Base-by-base conservation (phyloP, 2,797 vertebrate species). In the Acanthopagrus latus region DNA sequence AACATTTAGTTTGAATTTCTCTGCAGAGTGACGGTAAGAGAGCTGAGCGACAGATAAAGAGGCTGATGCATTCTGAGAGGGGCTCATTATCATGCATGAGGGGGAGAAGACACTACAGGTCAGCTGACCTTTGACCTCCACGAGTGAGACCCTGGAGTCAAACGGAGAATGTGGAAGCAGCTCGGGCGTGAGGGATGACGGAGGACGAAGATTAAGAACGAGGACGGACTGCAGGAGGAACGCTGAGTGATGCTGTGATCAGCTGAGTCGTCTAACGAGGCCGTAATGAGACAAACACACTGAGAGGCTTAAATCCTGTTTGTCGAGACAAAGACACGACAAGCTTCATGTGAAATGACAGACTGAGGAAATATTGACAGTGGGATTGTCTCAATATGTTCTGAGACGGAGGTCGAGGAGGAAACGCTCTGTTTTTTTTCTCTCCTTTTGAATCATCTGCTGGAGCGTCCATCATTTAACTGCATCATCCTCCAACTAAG, bases 91-190 rank as follows among this genome's bases (percentile, higher is more conserved):
- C 48, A 71, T 78, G 64, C 46, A 69, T 29, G 23, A 54, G 50
- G 54, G 41, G 33, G 13, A 17, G 18, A 3, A 21, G 1, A 47
- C 33, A 38, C 5, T 38, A 63, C 56, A 51, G 67, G 47, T 50
- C 58, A 64, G 50, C 46, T 82, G 76, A 79, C 75, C 68, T 82
- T 65, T 76, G 73, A 76, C 70, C 80, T 77, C 9, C 4, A 17
- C 2, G 44, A 9, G 69, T 12, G 69, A 70, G 44, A 79, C 75
- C 69, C 73, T 63, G 29, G 52, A 76, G 70, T 62, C 63, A 78
- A 25, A 66, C 62, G 20, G 57, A 46, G 76, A 82, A 78, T 82
- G 25, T 27, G 44, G 72, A 80, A 76, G 69, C 52, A 83, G 76
- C 63, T 21, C 47, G 43, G 21, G 38, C 20, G 29, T 67, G 58